These are phyloP conservation scores for Coendou prehensilis DNA, from an alignment of 2,797 vertebrate genomes.

Conservation along the genomic window DNA sequence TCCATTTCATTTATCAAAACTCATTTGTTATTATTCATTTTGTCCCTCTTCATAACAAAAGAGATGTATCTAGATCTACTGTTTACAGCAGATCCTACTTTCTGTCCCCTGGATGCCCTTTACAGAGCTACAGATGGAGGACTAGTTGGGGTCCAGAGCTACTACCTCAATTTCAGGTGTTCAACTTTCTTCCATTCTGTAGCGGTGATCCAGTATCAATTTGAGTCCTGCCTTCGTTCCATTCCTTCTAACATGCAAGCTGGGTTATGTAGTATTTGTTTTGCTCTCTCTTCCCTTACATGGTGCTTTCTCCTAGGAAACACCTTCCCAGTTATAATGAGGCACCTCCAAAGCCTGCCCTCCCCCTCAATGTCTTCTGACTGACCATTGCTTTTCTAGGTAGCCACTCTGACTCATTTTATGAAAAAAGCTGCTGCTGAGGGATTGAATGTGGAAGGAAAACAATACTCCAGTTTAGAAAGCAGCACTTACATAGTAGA, in stretches of 20 bases:
- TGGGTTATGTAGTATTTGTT: neutral
- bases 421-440: neutral
- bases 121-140: neutral
- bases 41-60: neutral
- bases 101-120: neutral
- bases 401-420: neutral
- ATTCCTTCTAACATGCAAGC: neutral
- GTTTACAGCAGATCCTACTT: neutral
- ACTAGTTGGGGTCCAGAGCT: neutral
- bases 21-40: slow-evolving; percentile 1
- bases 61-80: neutral
- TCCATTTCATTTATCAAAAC: slow-evolving; percentile 7
- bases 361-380: neutral
- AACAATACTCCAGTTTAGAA: slow-evolving; percentile 49
- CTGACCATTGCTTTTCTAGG: neutral
- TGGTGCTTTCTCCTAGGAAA: neutral
- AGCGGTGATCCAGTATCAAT: neutral
- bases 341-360: neutral
- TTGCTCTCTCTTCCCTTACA: neutral
- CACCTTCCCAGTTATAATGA: neutral
- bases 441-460: slow-evolving; percentile 33
- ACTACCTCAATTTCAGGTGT: neutral
- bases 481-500: neutral
- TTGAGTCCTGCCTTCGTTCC: neutral
- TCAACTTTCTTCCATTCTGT: neutral